Evolutionary conservation across 2,797 vertebrate genomes (phyloP).

Genomic region (Catamblyrhynchus diadema): DNA sequence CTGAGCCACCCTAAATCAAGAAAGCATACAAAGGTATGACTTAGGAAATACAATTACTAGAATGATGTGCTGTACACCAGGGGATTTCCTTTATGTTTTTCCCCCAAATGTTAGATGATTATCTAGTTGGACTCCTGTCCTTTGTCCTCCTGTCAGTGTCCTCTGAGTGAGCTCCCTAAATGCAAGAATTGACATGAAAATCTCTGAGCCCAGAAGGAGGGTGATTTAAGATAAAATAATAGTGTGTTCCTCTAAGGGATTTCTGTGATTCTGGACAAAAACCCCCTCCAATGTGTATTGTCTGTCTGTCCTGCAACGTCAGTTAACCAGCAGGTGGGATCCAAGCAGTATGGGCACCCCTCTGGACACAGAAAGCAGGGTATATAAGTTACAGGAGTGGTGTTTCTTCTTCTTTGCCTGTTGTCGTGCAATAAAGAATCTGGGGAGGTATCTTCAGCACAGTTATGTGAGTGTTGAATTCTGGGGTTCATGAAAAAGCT

Average conservation of each 20-base stretch:
- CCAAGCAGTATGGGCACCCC: not conserved
- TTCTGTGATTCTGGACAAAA: not conserved
- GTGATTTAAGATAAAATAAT: not conserved
- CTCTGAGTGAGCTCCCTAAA: not conserved
- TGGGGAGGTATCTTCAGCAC: not conserved
- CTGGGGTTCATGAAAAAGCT: not conserved
- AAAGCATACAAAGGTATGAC: not conserved
- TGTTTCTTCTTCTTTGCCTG: not conserved
- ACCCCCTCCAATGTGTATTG: fast-evolving
- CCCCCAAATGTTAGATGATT: not conserved
- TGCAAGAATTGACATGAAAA: not conserved
- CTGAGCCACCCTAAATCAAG: not conserved
- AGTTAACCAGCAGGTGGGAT: not conserved
- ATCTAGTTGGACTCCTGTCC: not conserved
- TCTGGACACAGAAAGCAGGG: not conserved
- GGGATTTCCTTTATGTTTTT: not conserved
- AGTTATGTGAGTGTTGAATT: not conserved
- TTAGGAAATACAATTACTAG: not conserved
- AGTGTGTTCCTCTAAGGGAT: not conserved
- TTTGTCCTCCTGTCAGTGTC: not conserved
- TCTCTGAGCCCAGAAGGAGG: not conserved
- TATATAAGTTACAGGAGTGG: not conserved
- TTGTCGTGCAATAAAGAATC: too few relatives aligned
- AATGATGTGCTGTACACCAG: not conserved
- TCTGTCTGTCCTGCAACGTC: not conserved